Evolutionary conservation across 2,113 vertebrate species (phyloP), one percentile per base, ranked within the genome.

Genomic region (Rhinoptilus africanus): DNA sequence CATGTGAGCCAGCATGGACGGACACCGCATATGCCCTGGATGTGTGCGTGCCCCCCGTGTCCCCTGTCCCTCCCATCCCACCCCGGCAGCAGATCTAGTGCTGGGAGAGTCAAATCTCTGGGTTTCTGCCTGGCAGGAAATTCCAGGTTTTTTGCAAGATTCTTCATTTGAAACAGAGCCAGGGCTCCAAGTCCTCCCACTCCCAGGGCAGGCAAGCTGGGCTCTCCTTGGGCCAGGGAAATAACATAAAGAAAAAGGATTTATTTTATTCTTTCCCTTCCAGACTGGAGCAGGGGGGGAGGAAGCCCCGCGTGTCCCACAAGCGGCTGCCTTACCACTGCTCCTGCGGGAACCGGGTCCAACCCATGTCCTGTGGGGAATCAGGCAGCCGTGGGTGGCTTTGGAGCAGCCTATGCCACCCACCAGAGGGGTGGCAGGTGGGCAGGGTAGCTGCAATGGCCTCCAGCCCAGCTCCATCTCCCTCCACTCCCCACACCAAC

Each of bases 51-150:
- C 73, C 37, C 26, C 37, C 15, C 0, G 1, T 37, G 73, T 30
- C 37, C 62, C 73, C n/a, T 8, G 10, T 62, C n/a, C 43, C 73
- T 0, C 35, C 21, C 1, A 9, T 41, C 82, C 74, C 7, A 0
- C 39, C 43, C 57, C 22, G 0, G 48, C 79, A 48, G 66, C 71
- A 53, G 57, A 32, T 71, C 28, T 87, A 83, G 56, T 3, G 0
- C 43, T 3, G 10, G 59, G 35, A 69, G 45, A 51, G 77, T 47
- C 85, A 47, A 93, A 69, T 39, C 92, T 81, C 73, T 1, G 0
- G 4, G 43, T 54, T 96, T 72, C 66, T 64, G 79, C 84, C 72
- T 14, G 48, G 88, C 96, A 93, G 93, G 96, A 92, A 96, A 95
- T 90, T 95, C 96, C 94, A 66, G 34, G 63, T n/a, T 57, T 57